phyloP scores from a whole-genome alignment of 2,888 invertebrate genomes.

The Leuctra nigra region DNA sequence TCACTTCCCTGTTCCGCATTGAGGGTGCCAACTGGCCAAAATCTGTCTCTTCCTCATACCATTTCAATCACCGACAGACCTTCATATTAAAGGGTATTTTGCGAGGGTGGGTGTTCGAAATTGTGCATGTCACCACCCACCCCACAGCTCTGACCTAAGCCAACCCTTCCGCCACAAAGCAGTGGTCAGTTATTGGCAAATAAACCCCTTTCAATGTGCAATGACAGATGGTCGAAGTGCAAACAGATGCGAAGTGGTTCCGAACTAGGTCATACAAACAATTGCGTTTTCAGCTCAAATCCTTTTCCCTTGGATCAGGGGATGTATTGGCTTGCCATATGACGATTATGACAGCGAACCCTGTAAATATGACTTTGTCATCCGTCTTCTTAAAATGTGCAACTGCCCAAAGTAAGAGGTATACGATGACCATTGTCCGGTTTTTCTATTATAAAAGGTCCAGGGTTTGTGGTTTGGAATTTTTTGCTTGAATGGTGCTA shows the following conservation, averaged over 20 bases:
- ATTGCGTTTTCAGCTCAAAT: too few relatives aligned
- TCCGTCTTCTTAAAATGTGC: constrained; percentile 7
- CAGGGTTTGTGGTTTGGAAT: too few relatives aligned
- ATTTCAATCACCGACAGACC: too few relatives aligned
- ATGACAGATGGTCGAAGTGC: constrained; percentile 14
- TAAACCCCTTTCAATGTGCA: constrained; percentile 10
- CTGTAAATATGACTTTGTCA: constrained; percentile 12
- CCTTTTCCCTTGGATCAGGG: background rate
- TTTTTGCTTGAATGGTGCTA: too few relatives aligned
- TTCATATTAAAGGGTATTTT: too few relatives aligned
- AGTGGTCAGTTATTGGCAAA: constrained; percentile 34
- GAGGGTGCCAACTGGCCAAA: too few relatives aligned
- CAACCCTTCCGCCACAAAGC: background rate
- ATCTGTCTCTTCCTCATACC: too few relatives aligned
- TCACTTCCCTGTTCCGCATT: too few relatives aligned
- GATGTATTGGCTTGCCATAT: background rate
- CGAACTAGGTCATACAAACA: constrained; percentile 16
- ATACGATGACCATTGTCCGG: too few relatives aligned
- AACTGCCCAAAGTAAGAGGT: too few relatives aligned
- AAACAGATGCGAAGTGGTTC: constrained; percentile 11
- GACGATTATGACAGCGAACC: constrained; percentile 17
- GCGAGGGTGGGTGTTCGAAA: too few relatives aligned
- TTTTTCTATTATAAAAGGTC: too few relatives aligned
- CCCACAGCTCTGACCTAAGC: background rate
- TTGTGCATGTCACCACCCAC: background rate